A percentile compares a stretch with the other conserved stretches of the same genome.
Conservation (phyloP, 2,888 invertebrate genomes). For the Acronicta psi region DNA sequence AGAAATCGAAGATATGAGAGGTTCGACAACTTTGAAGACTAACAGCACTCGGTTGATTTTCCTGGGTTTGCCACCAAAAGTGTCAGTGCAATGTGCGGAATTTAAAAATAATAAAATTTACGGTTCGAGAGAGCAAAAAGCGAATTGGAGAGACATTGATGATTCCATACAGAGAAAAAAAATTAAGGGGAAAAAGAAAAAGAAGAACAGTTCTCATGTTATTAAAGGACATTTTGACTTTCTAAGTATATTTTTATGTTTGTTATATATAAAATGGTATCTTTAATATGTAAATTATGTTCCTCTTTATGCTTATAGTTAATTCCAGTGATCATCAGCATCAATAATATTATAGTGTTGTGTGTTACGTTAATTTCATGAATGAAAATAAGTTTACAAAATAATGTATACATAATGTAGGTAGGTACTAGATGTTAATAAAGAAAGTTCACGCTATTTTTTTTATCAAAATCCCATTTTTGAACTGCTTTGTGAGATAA, state of each 20-base stretch:
- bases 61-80: constrained; percentile 82
- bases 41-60: constrained; percentile 70
- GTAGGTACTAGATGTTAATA: no score
- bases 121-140: constrained; percentile 75
- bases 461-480: neutral
- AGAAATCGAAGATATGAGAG: constrained; percentile 72
- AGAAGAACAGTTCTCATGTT: constrained; percentile 43
- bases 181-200: constrained; percentile 61
- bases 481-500: neutral
- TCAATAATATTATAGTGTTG: neutral
- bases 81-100: constrained; percentile 86
- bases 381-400: neutral
- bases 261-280: constrained; percentile 24
- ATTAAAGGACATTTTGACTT: constrained; percentile 42
- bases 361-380: neutral
- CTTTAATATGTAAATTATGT: constrained; percentile 21
- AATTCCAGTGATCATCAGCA: constrained; percentile 14
- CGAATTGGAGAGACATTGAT: constrained; percentile 67
- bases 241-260: constrained; percentile 36
- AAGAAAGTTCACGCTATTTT: neutral
- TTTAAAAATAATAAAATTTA: constrained; percentile 83
- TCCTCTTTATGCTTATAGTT: constrained; percentile 29
- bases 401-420: no score
- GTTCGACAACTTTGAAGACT: constrained; percentile 66
- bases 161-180: constrained; percentile 53